phyloP scores from a whole-genome alignment of 2,113 vertebrate genomes.

The Poeciliopsis occidentalis region DNA sequence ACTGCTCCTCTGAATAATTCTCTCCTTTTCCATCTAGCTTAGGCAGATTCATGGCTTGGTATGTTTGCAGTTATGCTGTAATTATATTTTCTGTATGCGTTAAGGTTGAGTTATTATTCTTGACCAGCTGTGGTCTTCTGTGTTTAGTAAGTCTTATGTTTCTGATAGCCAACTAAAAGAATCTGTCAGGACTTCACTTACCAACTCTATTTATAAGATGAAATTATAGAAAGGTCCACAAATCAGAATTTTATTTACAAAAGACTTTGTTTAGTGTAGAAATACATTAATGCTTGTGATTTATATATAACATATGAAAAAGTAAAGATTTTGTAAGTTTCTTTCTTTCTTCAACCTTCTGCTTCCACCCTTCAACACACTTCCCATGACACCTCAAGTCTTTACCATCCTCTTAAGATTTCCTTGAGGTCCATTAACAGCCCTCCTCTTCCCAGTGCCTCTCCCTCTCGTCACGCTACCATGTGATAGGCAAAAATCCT shows the following conservation, averaged over 20 bases:
- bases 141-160: too few relatives aligned
- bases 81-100: too few relatives aligned
- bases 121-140: too few relatives aligned
- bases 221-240: too few relatives aligned
- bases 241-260: background rate
- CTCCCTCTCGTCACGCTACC: slow-evolving; percentile 1
- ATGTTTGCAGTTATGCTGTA: too few relatives aligned
- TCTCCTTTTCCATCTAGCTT: background rate
- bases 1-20: background rate
- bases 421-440: background rate
- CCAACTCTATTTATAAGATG: too few relatives aligned
- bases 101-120: too few relatives aligned
- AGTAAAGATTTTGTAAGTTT: background rate
- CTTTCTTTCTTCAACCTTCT: background rate
- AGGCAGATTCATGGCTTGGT: background rate
- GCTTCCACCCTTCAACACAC: background rate
- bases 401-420: background rate
- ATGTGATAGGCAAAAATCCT: slow-evolving; percentile 30
- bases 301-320: background rate
- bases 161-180: too few relatives aligned
- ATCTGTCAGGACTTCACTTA: too few relatives aligned
- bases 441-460: background rate
- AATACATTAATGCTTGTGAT: background rate
- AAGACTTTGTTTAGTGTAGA: background rate
- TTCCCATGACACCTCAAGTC: background rate